phyloP scores from a whole-genome alignment of 2,888 invertebrate species.

The Lasioglossum calceatum region DNA sequence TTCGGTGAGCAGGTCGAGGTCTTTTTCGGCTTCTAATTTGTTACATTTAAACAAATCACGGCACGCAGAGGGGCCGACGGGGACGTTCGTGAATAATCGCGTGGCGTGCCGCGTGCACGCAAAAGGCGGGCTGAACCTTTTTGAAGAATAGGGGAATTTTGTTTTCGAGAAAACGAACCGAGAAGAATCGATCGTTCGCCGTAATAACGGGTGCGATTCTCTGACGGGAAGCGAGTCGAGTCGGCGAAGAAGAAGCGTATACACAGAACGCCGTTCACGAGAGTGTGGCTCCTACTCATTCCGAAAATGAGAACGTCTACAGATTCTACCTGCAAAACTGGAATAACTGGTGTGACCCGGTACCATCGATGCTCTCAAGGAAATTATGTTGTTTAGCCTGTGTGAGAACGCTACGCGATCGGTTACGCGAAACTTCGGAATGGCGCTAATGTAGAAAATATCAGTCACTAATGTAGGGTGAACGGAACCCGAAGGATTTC shows the following conservation, averaged over 20 bases:
- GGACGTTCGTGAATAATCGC: not conserved
- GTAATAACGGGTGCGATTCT: slow-evolving; percentile 50
- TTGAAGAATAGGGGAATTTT: slow-evolving; percentile 16
- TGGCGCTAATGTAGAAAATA: not conserved
- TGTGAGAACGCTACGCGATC: not conserved
- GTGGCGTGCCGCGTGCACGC: slow-evolving; percentile 9
- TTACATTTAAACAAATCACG: slow-evolving; percentile 50
- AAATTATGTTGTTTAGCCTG: slow-evolving; percentile 9
- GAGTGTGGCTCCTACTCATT: not conserved
- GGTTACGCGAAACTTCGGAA: not conserved
- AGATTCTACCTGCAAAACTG: not conserved
- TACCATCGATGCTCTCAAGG: not conserved
- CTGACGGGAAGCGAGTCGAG: slow-evolving; percentile 17
- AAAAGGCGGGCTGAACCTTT: not conserved
- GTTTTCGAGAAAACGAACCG: slow-evolving; percentile 44
- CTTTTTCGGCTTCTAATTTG: slow-evolving; percentile 18
- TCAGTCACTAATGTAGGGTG: not conserved
- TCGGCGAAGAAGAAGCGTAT: not conserved
- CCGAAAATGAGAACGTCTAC: slow-evolving; percentile 3
- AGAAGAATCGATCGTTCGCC: slow-evolving; percentile 46
- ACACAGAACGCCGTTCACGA: not conserved
- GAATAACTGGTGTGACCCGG: slow-evolving; percentile 5
- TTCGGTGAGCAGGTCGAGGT: not conserved
- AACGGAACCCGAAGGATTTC: not conserved
- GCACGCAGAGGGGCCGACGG: slow-evolving; percentile 14